Evolutionary conservation across 2,113 vertebrate genomes (phyloP).

Genomic region (Tor tambroides): DNA sequence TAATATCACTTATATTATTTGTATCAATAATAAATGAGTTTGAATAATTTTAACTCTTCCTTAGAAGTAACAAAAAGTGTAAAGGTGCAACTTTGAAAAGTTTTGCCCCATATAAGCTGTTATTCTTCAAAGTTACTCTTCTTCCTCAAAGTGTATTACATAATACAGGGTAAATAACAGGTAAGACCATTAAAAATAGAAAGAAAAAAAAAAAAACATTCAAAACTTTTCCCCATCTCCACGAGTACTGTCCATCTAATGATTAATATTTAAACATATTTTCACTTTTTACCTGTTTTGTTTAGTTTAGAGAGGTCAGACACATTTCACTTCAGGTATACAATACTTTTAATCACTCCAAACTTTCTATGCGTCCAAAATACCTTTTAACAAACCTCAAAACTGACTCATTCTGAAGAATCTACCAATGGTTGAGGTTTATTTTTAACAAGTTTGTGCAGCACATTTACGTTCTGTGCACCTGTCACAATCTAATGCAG

Average conservation of each 20-base stretch:
- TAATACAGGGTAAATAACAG: background rate
- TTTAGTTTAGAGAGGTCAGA: background rate
- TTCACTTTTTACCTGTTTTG: background rate
- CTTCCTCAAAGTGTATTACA: background rate
- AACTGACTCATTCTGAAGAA: background rate
- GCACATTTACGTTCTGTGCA: background rate
- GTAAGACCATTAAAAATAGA: background rate
- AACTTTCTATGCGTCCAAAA: background rate
- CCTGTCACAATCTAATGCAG: background rate
- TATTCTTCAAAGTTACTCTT: background rate
- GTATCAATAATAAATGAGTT: too few relatives aligned
- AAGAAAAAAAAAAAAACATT: background rate
- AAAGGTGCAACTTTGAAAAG: background rate
- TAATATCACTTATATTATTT: too few relatives aligned
- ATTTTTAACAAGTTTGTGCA: background rate
- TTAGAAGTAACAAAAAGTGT: background rate
- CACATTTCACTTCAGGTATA: background rate
- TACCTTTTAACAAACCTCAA: background rate
- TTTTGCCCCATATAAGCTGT: background rate
- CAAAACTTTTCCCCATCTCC: background rate
- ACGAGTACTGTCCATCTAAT: background rate
- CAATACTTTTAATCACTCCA: background rate
- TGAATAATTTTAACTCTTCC: too few relatives aligned
- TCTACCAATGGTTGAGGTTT: background rate
- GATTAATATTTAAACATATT: constrained; percentile 10